These are phyloP conservation scores for Rachycentron canadum DNA, from an alignment of 2,797 vertebrate genomes.

Conservation along the genomic window DNA sequence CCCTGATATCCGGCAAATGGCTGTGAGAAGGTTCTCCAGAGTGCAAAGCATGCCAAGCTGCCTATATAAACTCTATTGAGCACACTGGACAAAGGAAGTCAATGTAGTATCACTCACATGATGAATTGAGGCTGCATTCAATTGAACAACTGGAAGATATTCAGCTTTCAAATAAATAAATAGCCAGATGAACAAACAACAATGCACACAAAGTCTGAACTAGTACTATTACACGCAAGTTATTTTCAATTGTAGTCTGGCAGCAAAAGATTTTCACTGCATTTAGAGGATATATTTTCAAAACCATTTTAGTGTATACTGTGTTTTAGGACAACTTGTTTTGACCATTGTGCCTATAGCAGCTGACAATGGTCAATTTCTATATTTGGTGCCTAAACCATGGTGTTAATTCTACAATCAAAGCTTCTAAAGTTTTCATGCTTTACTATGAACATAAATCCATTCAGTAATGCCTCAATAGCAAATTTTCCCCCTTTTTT, in stretches of 20 bases:
- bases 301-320: conserved; percentile 59
- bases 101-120: conserved; percentile 60
- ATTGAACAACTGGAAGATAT: conserved; percentile 73
- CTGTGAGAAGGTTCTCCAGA: conserved; percentile 82
- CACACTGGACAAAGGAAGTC: conserved; percentile 72
- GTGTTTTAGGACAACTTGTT: conserved; percentile 55
- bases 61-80: conserved; percentile 75
- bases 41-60: conserved; percentile 85
- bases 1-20: conserved; percentile 88
- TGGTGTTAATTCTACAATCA: conserved; percentile 72
- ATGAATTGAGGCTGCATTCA: conserved; percentile 71
- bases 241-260: conserved; percentile 46
- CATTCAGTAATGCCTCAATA: conserved; percentile 56
- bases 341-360: conserved; percentile 62
- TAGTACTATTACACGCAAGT: conserved; percentile 51
- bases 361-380: conserved; percentile 56
- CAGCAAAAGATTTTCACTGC: conserved; percentile 58
- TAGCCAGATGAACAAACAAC: conserved; percentile 69
- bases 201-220: conserved; percentile 63
- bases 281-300: conserved; percentile 58
- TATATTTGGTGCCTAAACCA: conserved; percentile 69
- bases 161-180: conserved; percentile 81
- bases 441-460: conserved; percentile 56
- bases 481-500: conserved; percentile 40
- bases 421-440: conserved; percentile 68